Percentiles rank a stretch among this genome's conserved stretches.
Conservation (phyloP, 2,113 vertebrate genomes). For the Calyptommatus sinebrachiatus region DNA sequence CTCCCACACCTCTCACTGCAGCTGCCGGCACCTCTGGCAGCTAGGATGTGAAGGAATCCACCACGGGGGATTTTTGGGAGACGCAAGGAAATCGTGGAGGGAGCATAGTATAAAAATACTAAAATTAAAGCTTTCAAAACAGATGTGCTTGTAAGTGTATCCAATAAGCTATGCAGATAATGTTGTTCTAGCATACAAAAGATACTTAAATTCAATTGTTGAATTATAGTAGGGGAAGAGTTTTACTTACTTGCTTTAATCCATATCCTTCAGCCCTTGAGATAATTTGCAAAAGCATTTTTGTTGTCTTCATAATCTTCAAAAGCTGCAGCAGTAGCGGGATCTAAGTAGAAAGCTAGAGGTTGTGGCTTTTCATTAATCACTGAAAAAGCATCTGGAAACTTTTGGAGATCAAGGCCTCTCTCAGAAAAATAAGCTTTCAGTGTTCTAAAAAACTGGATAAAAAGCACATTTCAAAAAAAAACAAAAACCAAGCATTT, state of each 20-base stretch:
- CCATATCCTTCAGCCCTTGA: slow-evolving; percentile 53
- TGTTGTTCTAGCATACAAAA: not conserved
- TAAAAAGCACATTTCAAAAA: slow-evolving; percentile 30
- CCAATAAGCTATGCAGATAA: no score
- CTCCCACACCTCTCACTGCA: no score
- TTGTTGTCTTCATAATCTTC: slow-evolving; percentile 69
- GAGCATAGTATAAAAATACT: no score
- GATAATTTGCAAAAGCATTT: slow-evolving; percentile 54
- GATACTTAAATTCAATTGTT: not conserved
- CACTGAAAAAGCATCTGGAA: slow-evolving; percentile 53
- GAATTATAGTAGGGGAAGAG: not conserved
- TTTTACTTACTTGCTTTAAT: slow-evolving; percentile 41
- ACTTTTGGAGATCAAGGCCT: slow-evolving; percentile 66
- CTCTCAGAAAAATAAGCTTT: slow-evolving; percentile 72
- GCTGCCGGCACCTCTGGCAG: no score
- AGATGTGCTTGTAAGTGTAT: no score
- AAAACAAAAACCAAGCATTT: not conserved
- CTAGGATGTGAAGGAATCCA: no score
- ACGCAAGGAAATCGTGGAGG: no score
- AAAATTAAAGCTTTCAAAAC: no score
- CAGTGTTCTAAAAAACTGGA: slow-evolving; percentile 76
- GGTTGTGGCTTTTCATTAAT: slow-evolving; percentile 59
- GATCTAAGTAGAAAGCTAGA: slow-evolving; percentile 56
- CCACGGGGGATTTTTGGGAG: no score
- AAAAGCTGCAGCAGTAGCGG: slow-evolving; percentile 66